Base-by-base conservation (phyloP, 1,140 invertebrate genomes). In the Neocloeon triangulifer region DNA sequence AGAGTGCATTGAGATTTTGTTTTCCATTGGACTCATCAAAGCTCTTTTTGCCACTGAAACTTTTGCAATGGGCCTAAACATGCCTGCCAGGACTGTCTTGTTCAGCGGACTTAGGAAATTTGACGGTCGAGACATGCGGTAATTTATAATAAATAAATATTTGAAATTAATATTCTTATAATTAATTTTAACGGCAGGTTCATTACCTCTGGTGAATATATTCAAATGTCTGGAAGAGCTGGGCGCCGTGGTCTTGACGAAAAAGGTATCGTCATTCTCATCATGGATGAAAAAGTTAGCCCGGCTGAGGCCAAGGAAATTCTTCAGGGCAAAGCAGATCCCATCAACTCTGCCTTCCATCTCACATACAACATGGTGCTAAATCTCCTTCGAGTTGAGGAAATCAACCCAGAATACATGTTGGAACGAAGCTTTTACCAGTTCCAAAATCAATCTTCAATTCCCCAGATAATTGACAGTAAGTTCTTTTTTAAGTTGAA, bases 321-420 rank as follows among this genome's bases (percentile, higher is more conserved):
- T 39, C 67, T 97, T 2, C 84, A 92, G 55, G 92, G 94, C 23
- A 68, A 71, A 46, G 71, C 92, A 0, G 94, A 99, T 60, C 78
- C 89, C 0, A 77, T 99, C 18, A 97, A 99, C 54, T 96, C 89
- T 1, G 92, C 94, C 1, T 99, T 99, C 56, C 92, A 97, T 56
- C 60, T 99, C 27, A 98, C 94, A 0, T 99, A 99, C 50, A 99
- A 98, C 50, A 99, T 99, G 95, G 88, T 99, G 7, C 55, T 98
- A 6, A 98, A 98, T 65, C 58, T 98, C 37, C 54, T 98, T 21
- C 53, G 75, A 48, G 95, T 99, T 5, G 94, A 99, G 57, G 94
- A 96, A 59, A 96, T 99, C 34, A 98, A 98, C 63, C 94, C 95
- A 0, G 91, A 99, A 52, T 98, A 94, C 43, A 97, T 99, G 86